Evolutionary conservation across 2,888 invertebrate species (phyloP), one percentile per base, ranked within the genome.

Genomic region (Parnassius orleans): DNA sequence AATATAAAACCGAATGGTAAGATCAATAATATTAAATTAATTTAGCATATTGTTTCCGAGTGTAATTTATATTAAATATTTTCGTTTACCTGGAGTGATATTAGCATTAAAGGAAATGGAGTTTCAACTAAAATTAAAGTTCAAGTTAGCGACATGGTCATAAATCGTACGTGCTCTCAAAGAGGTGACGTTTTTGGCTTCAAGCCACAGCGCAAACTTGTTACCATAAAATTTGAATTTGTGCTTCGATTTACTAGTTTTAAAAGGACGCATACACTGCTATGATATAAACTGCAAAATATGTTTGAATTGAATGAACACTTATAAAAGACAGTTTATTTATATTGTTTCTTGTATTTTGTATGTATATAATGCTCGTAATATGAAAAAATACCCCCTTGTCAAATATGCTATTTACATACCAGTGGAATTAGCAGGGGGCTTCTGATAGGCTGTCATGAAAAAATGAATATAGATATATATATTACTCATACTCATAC

Each of bases 191-290:
- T 58, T 63, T 63, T 58, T 63, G 62, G 62, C 62, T 50, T 50
- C 41, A 15, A 53, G 62, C 62, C 62, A 63, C 50, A 11, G 43
- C 44, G 43, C 62, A 19, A 51, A 63, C 58, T 63, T 58, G 62
- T 63, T 57, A 54, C 62, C 54, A 63, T 63, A 58, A 63, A 63
- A 58, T 63, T 62, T 62, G 57, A 62, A 62, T 62, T 63, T 63
- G 57, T 44, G 57, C 58, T 63, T 63, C 62, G 62, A 62, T 62
- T 43, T 62, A 52, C 50, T 48, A 54, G 50, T 53, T 54, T 12
- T 14, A 44, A 62, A 62, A 58, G 58, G 54, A 44, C 24, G 24
- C 24, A 2, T 24, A 41, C 11, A n/a, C 10, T 12, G 15, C 52
- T 43, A 43, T 14, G 56, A 50, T 51, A 47, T 50, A 57, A 57